Evolutionary conservation across 2,888 invertebrate genomes (phyloP).

Genomic region (Ochropleura plecta): DNA sequence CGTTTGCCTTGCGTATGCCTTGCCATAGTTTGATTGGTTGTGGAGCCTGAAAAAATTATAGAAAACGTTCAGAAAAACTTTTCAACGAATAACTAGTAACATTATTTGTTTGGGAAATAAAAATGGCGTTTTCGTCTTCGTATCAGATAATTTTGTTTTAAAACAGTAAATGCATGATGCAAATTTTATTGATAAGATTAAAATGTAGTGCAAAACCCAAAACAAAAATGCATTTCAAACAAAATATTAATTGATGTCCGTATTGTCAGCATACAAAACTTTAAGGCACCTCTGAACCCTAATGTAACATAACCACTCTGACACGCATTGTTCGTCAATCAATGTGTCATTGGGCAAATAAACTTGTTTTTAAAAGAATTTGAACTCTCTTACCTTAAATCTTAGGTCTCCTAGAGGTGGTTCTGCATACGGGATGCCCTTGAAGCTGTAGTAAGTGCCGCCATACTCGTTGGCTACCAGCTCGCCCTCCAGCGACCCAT

Average conservation of each 20-base stretch:
- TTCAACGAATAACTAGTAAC: background rate
- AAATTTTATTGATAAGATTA: background rate
- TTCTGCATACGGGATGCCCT: slow-evolving; percentile 82
- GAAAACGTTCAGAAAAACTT: background rate
- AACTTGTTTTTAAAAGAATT: background rate
- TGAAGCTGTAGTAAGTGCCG: slow-evolving; percentile 77
- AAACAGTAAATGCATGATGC: background rate
- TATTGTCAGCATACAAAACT: background rate
- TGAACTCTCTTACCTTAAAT: slow-evolving; percentile 74
- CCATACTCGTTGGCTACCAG: slow-evolving; percentile 72
- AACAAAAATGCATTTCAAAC: background rate
- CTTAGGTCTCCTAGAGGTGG: slow-evolving; percentile 79
- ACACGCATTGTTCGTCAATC: background rate
- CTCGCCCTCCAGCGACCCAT: slow-evolving; percentile 77
- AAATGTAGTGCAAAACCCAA: background rate
- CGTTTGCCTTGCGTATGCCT: slow-evolving; percentile 78
- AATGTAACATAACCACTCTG: background rate
- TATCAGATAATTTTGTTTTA: background rate
- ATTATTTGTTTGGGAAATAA: background rate
- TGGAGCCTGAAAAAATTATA: slow-evolving; percentile 76
- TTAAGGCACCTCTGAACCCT: background rate
- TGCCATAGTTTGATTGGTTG: slow-evolving; percentile 77
- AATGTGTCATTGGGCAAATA: background rate
- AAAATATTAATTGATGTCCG: background rate
- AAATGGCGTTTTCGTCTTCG: background rate